Evolutionary conservation across 2,797 vertebrate genomes (phyloP).

Genomic region (Lophura swinhoii): DNA sequence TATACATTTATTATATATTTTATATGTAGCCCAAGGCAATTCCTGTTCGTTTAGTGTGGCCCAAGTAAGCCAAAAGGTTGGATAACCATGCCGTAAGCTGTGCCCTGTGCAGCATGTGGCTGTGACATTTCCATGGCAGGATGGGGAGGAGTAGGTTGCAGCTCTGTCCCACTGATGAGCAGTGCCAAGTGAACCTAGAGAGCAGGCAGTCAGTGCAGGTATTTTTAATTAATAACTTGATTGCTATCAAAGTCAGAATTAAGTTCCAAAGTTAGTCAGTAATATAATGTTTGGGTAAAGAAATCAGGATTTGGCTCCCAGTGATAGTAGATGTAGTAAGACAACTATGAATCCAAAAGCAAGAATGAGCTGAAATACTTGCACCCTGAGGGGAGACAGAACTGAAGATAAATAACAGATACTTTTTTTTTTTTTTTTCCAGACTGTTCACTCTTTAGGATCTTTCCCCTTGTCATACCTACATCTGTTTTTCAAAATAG

Average conservation of each 20-base stretch:
- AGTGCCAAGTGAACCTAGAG: rapidly evolving
- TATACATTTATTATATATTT: too few species aligned
- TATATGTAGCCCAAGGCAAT: too few species aligned
- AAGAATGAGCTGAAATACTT: rapidly evolving
- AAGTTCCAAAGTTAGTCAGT: neutral
- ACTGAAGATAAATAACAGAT: neutral
- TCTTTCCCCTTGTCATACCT: neutral
- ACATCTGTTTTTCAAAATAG: neutral
- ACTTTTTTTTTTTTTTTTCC: neutral
- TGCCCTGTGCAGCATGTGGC: too few species aligned
- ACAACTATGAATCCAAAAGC: neutral
- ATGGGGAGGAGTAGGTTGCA: rapidly evolving
- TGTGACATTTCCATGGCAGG: neutral
- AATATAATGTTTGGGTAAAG: neutral
- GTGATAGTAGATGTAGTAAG: neutral
- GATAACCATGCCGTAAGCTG: too few species aligned
- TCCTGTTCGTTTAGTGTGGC: too few species aligned
- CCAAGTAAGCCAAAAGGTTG: too few species aligned
- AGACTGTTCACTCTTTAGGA: neutral
- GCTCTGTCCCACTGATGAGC: rapidly evolving
- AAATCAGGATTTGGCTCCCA: neutral
- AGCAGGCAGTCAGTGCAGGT: too few species aligned
- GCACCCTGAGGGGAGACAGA: neutral
- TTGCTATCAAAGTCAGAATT: too few species aligned
- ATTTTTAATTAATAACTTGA: too few species aligned